Evolutionary conservation across 1,140 invertebrate species (phyloP).

Genomic region (Hylaeus anthracinus): DNA sequence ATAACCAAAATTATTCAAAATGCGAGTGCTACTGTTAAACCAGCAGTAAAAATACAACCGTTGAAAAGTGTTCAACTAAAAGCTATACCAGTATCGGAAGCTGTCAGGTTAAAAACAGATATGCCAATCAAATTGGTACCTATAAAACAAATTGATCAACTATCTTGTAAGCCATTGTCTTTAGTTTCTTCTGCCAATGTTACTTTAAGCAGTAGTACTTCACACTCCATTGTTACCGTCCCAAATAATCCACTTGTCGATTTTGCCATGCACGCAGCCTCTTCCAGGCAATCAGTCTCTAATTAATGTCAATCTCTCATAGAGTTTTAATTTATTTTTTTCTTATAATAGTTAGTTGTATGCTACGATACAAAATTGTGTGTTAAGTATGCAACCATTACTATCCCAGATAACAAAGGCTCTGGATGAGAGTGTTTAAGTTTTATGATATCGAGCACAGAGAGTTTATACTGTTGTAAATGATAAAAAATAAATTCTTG

Average conservation of each 20-base stretch:
- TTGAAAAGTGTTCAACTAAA: conserved; percentile 67
- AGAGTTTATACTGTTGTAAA: conserved; percentile 71
- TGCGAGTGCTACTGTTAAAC: conserved; percentile 44
- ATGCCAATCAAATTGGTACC: conserved; percentile 71
- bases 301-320: conserved; percentile 78
- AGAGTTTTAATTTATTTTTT: conserved; percentile 79
- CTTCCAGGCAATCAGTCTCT: conserved; percentile 71
- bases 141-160: conserved; percentile 68
- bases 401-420: conserved; percentile 69
- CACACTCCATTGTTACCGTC: conserved; percentile 58
- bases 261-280: conserved; percentile 76
- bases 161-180: conserved; percentile 72
- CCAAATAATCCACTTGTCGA: conserved; percentile 74
- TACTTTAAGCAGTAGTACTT: conserved; percentile 57
- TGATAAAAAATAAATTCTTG: conserved; percentile 67
- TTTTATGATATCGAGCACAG: conserved; percentile 66
- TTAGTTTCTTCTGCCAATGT: conserved; percentile 65
- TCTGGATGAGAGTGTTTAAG: conserved; percentile 69
- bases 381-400: conserved; percentile 55
- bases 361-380: conserved; percentile 60
- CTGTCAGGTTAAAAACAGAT: conserved; percentile 68
- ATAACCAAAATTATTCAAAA: conserved; percentile 67
- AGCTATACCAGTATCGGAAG: conserved; percentile 65
- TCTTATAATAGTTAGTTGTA: conserved; percentile 60
- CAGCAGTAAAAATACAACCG: conserved; percentile 56